A percentile compares a stretch with the other conserved stretches of the same genome.
These are phyloP conservation scores for Budorcas taxicolor DNA, from an alignment of 2,113 vertebrate genomes.

Conservation along the genomic window DNA sequence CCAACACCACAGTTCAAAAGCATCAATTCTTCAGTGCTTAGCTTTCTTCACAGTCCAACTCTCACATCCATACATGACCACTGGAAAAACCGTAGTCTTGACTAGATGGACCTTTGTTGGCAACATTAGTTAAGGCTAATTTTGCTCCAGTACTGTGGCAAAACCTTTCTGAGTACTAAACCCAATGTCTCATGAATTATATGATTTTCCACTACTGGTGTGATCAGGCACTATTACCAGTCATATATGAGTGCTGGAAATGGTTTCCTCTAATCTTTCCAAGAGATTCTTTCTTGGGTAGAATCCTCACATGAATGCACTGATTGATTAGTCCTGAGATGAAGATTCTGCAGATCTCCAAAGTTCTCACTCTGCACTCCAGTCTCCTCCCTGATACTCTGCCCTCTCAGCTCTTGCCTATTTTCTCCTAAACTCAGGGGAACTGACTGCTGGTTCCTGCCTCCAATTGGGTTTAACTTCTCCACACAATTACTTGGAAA, in stretches of 20 bases:
- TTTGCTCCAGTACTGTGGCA: neutral
- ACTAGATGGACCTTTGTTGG: too few relatives aligned
- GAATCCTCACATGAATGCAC: neutral
- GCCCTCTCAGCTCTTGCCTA: neutral
- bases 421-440: neutral
- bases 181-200: neutral
- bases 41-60: too few relatives aligned
- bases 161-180: neutral
- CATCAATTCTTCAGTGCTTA: accelerated
- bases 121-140: neutral
- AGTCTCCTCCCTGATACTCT: neutral
- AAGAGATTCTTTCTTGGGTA: neutral
- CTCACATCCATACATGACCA: too few relatives aligned
- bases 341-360: neutral
- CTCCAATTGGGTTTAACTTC: neutral
- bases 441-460: neutral
- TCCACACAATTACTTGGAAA: neutral
- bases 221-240: neutral
- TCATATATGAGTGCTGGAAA: neutral
- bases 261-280: neutral
- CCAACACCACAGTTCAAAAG: too few relatives aligned
- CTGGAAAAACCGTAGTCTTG: too few relatives aligned
- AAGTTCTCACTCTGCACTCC: neutral
- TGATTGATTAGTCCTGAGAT: neutral
- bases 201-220: neutral